Evolutionary conservation across 2,888 invertebrate species (phyloP), one percentile per base, ranked within the genome.

Genomic region (Eledone cirrhosa): DNA sequence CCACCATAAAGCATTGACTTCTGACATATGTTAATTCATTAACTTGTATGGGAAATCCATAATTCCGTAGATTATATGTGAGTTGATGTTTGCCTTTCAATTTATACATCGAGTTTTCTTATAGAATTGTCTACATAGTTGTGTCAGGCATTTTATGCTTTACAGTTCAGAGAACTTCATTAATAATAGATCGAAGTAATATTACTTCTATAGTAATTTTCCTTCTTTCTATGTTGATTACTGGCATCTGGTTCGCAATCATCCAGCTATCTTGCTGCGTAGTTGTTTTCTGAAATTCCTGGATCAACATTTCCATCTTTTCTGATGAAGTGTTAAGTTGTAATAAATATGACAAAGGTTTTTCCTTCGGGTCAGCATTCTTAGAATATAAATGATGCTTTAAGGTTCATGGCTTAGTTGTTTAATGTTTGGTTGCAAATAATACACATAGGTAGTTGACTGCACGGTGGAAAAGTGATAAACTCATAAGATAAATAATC

Each of bases 401-500:
- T n/a, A 65, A 65, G 65, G 14, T 65, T 65, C 27, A 65, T n/a
- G 65, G 65, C 7, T 65, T 65, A 22, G 65, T 65, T 65, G 65
- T n/a, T n/a, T 14, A 65, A 65, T n/a, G 65, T 19, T n/a, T 65
- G 2, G 11, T 65, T 2, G 65, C 65, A 65, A 22, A 65, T 19
- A 24, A 4, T 22, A n/a, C 65, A n/a, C 65, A 65, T 65, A 22
- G 1, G 8, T 65, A n/a, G n/a, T 65, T 65, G 65, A 65, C 65
- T n/a, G 65, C n/a, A 5, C 65, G 4, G 65, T 13, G n/a, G 65
- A 1, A n/a, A 65, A 65, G n/a, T n/a, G 2, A n/a, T n/a, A n/a
- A 65, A 65, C n/a, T n/a, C 2, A 65, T 65, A n/a, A 65, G 65
- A 65, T 65, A 65, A 65, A 65, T n/a, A 65, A n/a, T 65, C 65